Base-by-base conservation (phyloP, 2,113 vertebrate species). In the Amblyopsis rosae region DNA sequence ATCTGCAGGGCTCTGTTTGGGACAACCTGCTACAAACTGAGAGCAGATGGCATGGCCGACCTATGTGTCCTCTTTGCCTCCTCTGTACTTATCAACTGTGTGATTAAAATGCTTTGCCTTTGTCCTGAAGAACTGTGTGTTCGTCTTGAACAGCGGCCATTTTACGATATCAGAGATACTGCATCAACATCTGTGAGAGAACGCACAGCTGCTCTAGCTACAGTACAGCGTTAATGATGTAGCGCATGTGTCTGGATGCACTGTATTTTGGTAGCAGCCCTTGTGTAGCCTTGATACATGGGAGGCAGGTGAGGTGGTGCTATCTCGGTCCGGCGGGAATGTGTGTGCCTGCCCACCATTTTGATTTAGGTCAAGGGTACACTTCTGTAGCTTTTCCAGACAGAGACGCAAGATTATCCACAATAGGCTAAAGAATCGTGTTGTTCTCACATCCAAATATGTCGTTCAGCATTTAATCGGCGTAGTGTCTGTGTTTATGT, bases 21-120 rank as follows among this genome's bases (percentile, higher is more conserved):
- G 80, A 72, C 73, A 70, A 83, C 72, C 73, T 82, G 81, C 77
- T 86, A 35, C 75, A 79, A 72, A 70, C 73, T 62, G 69, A 48
- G 80, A 87, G 70, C 85, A 90, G 87, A 89, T 90, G 75, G 75
- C 75, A 75, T 86, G 86, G 86, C 82, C 85, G 87, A 88, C 88
- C 84, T 78, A 70, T 68, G 81, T 75, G 77, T 83, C 75, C 80
- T 76, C 79, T 59, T 63, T 63, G 48, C 62, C 26, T 74, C 49
- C 67, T 70, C 76, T 59, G 70, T 82, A 71, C 82, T 75, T 81
- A 76, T 81, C 69, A 66, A 46, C 59, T 65, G 70, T 70, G 75
- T 61, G 75, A 78, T 53, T 72, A 77, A 73, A 72, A 77, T 62
- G 50, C 45, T 59, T 73, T 64, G 35, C 71, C 69, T 79, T 67